A percentile compares a stretch with the other conserved stretches of the same genome.
Conservation (phyloP, 1,140 invertebrate species). For the Ips nitidus region DNA sequence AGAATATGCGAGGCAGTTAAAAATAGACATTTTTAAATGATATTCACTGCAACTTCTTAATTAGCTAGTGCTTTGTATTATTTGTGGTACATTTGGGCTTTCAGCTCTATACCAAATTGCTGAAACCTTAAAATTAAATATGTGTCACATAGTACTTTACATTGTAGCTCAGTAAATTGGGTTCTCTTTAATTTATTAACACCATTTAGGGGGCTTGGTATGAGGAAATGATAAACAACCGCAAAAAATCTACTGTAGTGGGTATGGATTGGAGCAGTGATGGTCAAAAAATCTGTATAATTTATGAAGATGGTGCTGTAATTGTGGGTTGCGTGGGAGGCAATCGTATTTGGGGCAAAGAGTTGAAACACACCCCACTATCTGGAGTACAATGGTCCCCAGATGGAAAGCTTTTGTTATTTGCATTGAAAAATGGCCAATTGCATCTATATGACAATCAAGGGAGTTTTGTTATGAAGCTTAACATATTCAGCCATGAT, state of each 20-base stretch:
- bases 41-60: too few species aligned
- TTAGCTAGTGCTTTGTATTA: too few species aligned
- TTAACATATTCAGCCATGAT: constrained; percentile 64
- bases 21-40: too few species aligned
- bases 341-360: constrained; percentile 95
- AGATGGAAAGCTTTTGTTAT: constrained; percentile 85
- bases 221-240: constrained; percentile 99
- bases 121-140: too few species aligned
- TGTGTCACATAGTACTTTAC: too few species aligned
- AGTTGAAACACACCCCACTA: constrained; percentile 79
- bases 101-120: too few species aligned
- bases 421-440: constrained; percentile 89
- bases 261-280: constrained; percentile 96
- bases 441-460: constrained; percentile 93
- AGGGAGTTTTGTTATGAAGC: constrained; percentile 74
- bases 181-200: neutral
- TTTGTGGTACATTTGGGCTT: too few species aligned
- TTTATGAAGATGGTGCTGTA: constrained; percentile 93
- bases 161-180: neutral
- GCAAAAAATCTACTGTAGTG: constrained; percentile 94
- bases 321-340: constrained; percentile 91
- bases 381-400: constrained; percentile 93
- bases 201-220: constrained; percentile 83
- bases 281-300: constrained; percentile 97
- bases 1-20: too few species aligned